A percentile compares a stretch with the other conserved stretches of the same genome.
Conservation (phyloP, 64 coral and sea anemone genomes). For the Pocillopora damicornis region DNA sequence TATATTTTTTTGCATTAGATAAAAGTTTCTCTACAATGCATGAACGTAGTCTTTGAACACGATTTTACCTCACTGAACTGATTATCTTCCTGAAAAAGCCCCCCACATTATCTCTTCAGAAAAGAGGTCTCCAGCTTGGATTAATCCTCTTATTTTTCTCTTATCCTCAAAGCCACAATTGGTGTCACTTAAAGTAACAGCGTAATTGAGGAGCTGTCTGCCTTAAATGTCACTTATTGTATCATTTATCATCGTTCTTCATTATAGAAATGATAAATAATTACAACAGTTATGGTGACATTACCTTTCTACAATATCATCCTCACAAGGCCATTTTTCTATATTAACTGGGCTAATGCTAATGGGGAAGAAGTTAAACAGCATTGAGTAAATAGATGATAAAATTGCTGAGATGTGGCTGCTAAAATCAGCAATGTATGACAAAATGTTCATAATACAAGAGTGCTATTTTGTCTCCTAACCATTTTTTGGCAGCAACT, state of each 20-base stretch:
- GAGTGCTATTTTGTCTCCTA: too few species aligned
- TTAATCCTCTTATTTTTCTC: too few species aligned
- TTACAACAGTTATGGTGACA: slow-evolving; percentile 1
- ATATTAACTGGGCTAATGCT: background rate
- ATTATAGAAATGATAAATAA: slow-evolving; percentile 9
- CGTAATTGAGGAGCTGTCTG: background rate
- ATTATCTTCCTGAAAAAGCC: slow-evolving; percentile 32
- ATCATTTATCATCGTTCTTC: slow-evolving; percentile 35
- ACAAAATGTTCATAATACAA: too few species aligned
- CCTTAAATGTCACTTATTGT: background rate
- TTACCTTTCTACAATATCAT: slow-evolving; percentile 17
- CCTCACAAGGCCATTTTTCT: background rate
- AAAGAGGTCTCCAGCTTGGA: too few species aligned
- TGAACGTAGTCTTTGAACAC: background rate
- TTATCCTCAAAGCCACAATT: too few species aligned
- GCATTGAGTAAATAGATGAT: background rate
- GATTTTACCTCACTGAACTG: slow-evolving; percentile 1
- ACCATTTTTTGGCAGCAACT: too few species aligned
- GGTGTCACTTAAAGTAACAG: background rate
- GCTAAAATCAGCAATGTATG: too few species aligned
- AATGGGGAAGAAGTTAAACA: slow-evolving; percentile 2
- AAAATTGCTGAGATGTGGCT: too few species aligned
- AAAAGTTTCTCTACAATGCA: background rate
- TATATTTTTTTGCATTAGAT: background rate
- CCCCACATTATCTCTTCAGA: background rate